These are phyloP conservation scores for Adrianichthys oophorus DNA, from an alignment of 2,797 vertebrate genomes.

Conservation along the genomic window DNA sequence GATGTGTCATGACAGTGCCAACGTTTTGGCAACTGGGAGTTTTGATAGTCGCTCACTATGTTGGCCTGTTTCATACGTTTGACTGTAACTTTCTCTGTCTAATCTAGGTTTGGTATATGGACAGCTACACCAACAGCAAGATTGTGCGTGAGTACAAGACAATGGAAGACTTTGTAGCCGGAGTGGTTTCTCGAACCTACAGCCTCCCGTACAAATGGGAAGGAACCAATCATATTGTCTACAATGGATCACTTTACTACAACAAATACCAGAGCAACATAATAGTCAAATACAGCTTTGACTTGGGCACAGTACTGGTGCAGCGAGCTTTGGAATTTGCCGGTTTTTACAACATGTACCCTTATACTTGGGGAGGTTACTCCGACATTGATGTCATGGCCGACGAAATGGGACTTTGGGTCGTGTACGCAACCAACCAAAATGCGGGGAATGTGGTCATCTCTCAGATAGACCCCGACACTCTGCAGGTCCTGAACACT, in stretches of 20 bases:
- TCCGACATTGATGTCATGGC: conserved; percentile 98
- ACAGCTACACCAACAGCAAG: conserved; percentile 97
- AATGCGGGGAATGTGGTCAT: conserved; percentile 97
- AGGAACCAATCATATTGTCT: conserved; percentile 96
- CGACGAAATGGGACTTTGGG: conserved; percentile 96
- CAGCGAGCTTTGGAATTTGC: conserved; percentile 94
- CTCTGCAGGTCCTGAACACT: conserved; percentile 89
- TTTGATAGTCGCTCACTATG: not conserved
- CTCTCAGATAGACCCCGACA: conserved; percentile 91
- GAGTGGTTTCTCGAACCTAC: conserved; percentile 93
- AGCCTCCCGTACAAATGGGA: conserved; percentile 98
- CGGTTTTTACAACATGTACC: conserved; percentile 97
- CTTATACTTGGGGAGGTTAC: conserved; percentile 96
- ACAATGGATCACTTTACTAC: conserved; percentile 96
- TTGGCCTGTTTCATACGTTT: not conserved
- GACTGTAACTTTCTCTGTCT: conserved; percentile 16
- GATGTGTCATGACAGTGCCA: too few relatives aligned
- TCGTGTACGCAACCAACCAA: conserved; percentile 96
- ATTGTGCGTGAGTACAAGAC: conserved; percentile 95
- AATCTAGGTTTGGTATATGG: conserved; percentile 97
- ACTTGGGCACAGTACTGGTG: conserved; percentile 86
- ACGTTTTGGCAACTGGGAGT: too few relatives aligned
- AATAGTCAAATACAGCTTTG: conserved; percentile 96
- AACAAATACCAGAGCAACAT: conserved; percentile 99
- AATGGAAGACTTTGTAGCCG: conserved; percentile 88